A percentile compares a stretch with the other conserved stretches of the same genome.
These are phyloP conservation scores for Rugalucina vietnamica DNA, from an alignment of 2,888 invertebrate species.

Conservation along the genomic window DNA sequence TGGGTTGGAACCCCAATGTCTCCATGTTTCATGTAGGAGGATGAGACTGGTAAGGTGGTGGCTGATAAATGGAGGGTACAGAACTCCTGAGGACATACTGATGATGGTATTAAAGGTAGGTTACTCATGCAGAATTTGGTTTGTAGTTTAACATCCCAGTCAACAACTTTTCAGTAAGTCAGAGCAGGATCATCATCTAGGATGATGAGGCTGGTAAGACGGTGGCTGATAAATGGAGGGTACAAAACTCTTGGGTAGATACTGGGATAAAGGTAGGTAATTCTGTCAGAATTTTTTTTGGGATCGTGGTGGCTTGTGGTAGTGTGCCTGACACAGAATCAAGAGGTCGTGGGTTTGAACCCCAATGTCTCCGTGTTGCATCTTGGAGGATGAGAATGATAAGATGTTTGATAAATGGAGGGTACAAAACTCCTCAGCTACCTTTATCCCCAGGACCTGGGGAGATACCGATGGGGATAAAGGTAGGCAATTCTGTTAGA, in stretches of 20 bases:
- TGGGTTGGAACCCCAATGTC: too few species aligned
- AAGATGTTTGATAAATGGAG: constrained; percentile 88
- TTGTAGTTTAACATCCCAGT: too few species aligned
- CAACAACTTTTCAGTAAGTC: too few species aligned
- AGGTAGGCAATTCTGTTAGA: constrained; percentile 81
- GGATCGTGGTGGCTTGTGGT: too few species aligned
- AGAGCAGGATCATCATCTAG: too few species aligned
- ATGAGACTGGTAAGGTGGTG: constrained; percentile 84
- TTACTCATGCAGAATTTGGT: too few species aligned
- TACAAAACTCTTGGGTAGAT: constrained; percentile 97
- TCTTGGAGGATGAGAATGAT: constrained; percentile 86
- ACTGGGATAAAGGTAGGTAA: constrained; percentile 89
- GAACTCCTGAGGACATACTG: constrained; percentile 96
- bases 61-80: constrained; percentile 92
- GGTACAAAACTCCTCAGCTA: constrained; percentile 96
- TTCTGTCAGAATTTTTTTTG: too few species aligned
- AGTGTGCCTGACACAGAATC: too few species aligned
- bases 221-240: constrained; percentile 89
- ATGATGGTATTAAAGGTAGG: constrained; percentile 90
- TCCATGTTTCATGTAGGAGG: constrained; percentile 83
- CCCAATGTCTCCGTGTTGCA: too few species aligned
- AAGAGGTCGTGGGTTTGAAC: too few species aligned
- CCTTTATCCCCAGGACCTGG: too few species aligned
- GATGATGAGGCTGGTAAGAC: constrained; percentile 85
- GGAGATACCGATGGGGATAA: constrained; percentile 94